Percentiles rank a stretch among this genome's conserved stretches.
phyloP scores from a whole-genome alignment of 2,797 vertebrate species.

The Falco columbarius region DNA sequence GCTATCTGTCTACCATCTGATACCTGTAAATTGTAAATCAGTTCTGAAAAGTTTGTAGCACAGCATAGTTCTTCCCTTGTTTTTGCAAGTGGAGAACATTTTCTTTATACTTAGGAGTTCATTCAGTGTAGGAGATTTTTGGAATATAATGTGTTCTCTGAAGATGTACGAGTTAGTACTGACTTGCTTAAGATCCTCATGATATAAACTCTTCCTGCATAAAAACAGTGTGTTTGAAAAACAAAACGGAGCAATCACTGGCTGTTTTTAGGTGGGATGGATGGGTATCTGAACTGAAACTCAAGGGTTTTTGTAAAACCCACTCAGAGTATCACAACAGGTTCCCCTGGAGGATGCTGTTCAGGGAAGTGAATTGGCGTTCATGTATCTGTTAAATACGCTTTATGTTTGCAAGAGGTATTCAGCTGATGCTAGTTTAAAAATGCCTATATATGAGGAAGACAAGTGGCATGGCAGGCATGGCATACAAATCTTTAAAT shows the following conservation, averaged over 20 bases:
- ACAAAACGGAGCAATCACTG: not conserved
- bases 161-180: not conserved
- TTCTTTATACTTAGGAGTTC: not conserved
- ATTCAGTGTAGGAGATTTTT: rapidly evolving
- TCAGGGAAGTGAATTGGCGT: not conserved
- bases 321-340: not conserved
- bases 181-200: not conserved
- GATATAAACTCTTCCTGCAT: not conserved
- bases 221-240: not conserved
- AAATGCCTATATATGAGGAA: not conserved
- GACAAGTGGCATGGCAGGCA: not conserved
- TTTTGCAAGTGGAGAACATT: not conserved
- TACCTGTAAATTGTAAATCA: not conserved
- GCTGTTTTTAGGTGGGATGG: not conserved
- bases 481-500: not conserved
- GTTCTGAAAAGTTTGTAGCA: not conserved
- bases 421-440: not conserved
- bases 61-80: not conserved
- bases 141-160: not conserved
- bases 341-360: not conserved
- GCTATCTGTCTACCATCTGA: not conserved
- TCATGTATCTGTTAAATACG: not conserved
- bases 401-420: not conserved
- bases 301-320: not conserved
- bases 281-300: not conserved